phyloP scores from a whole-genome alignment of 2,797 vertebrate genomes.

The Calcarius lapponicus region DNA sequence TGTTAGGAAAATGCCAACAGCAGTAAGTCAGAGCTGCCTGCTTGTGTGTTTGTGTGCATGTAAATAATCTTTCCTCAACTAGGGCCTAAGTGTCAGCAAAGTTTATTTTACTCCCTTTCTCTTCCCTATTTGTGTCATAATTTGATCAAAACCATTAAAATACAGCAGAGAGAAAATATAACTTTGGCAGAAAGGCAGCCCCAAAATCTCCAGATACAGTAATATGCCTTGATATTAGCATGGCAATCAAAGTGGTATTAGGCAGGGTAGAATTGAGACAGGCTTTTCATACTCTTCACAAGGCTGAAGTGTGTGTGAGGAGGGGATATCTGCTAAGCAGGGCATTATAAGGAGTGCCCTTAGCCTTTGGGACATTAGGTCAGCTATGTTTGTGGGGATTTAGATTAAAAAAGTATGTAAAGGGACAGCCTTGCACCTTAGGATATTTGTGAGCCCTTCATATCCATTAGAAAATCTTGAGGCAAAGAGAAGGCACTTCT shows the following conservation, averaged over 20 bases:
- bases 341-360: background rate
- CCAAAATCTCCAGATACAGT: background rate
- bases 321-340: background rate
- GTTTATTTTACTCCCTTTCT: conserved; percentile 6
- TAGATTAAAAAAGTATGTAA: background rate
- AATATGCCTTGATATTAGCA: background rate
- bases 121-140: background rate
- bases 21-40: conserved; percentile 14
- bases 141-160: background rate
- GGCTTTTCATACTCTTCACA: background rate
- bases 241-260: background rate
- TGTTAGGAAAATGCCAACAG: conserved; percentile 58
- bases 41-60: background rate
- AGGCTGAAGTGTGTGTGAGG: background rate
- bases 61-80: conserved; percentile 14
- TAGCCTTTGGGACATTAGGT: background rate
- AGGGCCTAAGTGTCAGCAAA: background rate
- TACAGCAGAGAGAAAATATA: background rate
- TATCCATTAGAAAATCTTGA: background rate
- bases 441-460: background rate
- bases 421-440: background rate
- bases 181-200: background rate
- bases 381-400: background rate
- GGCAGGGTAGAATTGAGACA: background rate
- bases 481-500: background rate